Base-by-base conservation (phyloP, 1,140 invertebrate genomes). In the Drosophila parabipectinata region DNA sequence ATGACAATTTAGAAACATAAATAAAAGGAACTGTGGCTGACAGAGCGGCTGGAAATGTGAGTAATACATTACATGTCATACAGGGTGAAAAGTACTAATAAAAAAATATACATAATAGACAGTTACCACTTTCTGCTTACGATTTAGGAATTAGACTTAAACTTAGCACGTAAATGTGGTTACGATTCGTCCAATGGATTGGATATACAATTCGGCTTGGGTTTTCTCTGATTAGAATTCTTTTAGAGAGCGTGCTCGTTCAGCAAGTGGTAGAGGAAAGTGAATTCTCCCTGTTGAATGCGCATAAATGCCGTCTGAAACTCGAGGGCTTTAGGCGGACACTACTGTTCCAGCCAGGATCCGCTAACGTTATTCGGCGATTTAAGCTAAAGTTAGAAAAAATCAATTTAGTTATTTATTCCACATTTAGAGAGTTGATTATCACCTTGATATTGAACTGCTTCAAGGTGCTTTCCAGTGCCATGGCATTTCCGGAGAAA, bases 401-500 rank as follows among this genome's bases (percentile, higher is more conserved):
- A 28, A 7, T 0, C 15, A 1, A 26, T 34, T 24, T 18, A 8
- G 7, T 26, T 30, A 26, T n/a, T 28, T 18, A 5, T 41, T 24
- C 6, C 10, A n/a, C 12, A 12, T n/a, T 8, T 1, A 6, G 1
- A 0, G 21, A 37, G 1, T 32, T 0, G 0, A 50, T 14, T 12
- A 47, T 56, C 15, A 88, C 90, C 79, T 97, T 97, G 81, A 98
- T 97, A 92, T 97, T 98, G 92, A 99, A 99, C 93, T 99, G 98
- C 88, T 98, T 98, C 51, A 99, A 92, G n/a, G 98, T 98, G 10
- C 97, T 96, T 91, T 99, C 98, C 57, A 99, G 93, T 53, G 97
- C 96, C 78, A 96, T 94, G 92, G 98, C 97, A 93, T 99, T 99
- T 26, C 98, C 98, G 85, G 97, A 98, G 93, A 99, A 99, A 93